Evolutionary conservation across 64 coral and sea anemone species (phyloP).

Genomic region (Anthopleura sola): DNA sequence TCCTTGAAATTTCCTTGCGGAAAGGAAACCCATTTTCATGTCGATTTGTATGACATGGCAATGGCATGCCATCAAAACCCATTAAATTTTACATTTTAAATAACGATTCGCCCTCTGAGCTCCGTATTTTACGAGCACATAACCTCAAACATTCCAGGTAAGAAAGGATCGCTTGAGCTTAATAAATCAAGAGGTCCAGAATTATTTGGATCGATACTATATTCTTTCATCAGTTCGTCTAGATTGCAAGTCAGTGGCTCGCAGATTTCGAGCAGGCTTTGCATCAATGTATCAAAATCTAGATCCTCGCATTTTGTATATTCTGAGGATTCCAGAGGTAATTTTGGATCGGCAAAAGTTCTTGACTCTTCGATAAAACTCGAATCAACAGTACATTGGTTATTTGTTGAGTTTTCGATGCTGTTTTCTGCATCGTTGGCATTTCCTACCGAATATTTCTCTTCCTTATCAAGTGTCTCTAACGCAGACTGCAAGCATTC

Average conservation of each 20-base stretch:
- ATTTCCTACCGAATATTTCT: not conserved
- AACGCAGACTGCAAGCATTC: not conserved
- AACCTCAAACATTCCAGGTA: conserved; percentile 78
- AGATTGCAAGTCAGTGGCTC: conserved; percentile 52
- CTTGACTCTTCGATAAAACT: not conserved
- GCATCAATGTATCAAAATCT: conserved; percentile 32
- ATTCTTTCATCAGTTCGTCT: conserved; percentile 69
- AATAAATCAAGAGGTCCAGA: conserved; percentile 23
- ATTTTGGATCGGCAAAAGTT: not conserved
- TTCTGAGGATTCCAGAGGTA: not conserved
- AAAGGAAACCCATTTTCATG: not conserved
- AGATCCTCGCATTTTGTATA: conserved; percentile 4
- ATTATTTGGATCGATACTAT: conserved; percentile 36
- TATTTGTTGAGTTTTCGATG: not conserved
- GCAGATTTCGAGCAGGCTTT: conserved; percentile 17
- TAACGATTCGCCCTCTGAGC: not conserved
- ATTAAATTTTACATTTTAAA: too few species aligned
- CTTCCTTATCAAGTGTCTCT: not conserved
- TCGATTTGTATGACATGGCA: not conserved
- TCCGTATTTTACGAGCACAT: conserved; percentile 46
- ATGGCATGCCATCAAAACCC: not conserved
- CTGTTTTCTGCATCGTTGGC: not conserved
- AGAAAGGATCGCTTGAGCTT: conserved; percentile 65
- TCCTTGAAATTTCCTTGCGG: not conserved
- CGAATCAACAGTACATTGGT: conserved; percentile 9